Base-by-base conservation (phyloP, 2,888 invertebrate genomes). In the Anoplius nigerrimus region DNA sequence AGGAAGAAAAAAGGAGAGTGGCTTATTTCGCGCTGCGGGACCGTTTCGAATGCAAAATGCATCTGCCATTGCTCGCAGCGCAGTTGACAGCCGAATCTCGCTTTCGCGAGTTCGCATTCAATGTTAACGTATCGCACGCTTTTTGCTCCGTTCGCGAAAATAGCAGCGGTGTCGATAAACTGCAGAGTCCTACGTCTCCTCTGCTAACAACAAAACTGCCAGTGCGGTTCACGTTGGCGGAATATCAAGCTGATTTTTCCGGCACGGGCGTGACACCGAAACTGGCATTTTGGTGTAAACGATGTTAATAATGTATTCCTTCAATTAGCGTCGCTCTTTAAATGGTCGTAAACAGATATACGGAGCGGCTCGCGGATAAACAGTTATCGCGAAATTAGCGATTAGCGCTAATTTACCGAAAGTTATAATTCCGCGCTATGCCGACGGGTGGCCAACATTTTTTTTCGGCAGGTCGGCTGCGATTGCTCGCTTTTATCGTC, bases 121-220 rank as follows among this genome's bases (percentile, higher is more conserved):
- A 66, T 59, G 70, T 66, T 59, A 59, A 43, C 54, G 58, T 79
- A 75, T 78, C 71, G 34, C 34, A 13, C 11, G 34, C 51, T 20
- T 48, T 0, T 52, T 64, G 53, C 57, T 62, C 61, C 51, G 22
- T 42, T 16, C 55, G 21, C 59, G 72, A 77, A 70, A 68, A 57
- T 60, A 63, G n/a, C n/a, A n/a, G n/a, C n/a, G n/a, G n/a, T n/a
- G n/a, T n/a, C n/a, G n/a, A n/a, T n/a, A n/a, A n/a, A n/a, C n/a
- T n/a, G n/a, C n/a, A n/a, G n/a, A n/a, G n/a, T n/a, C n/a, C n/a
- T n/a, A n/a, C n/a, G n/a, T n/a, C n/a, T n/a, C n/a, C n/a, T n/a
- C n/a, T 6, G 24, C 3, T 24, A 34, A 11, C 6, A 34, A 5
- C 34, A 2, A 34, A 34, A 6, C 11, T 34, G 11, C 1, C 34